Percentiles rank a stretch among this genome's conserved stretches.
Conservation (phyloP, 2,113 vertebrate genomes). For the Corapipo altera region DNA sequence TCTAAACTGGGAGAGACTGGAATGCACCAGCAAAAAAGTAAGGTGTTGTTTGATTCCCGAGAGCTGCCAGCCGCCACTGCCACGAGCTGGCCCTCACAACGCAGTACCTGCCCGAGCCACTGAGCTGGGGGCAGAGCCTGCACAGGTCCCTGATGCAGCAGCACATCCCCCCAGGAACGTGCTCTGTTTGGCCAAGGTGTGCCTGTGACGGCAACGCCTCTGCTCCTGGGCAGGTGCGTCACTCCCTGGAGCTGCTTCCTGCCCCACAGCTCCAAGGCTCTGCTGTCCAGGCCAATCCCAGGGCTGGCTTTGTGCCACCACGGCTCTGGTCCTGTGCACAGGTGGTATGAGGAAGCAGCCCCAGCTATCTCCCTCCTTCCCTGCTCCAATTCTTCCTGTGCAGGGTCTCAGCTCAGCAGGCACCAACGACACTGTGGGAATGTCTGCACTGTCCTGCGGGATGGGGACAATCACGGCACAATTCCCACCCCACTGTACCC, state of each 20-base stretch:
- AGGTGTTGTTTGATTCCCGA: neutral
- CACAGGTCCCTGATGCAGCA: neutral
- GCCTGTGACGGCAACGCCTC: neutral
- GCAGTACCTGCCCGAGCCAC: neutral
- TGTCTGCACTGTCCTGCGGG: rapidly evolving
- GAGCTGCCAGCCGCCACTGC: neutral
- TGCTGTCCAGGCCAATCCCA: neutral
- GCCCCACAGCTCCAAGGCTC: neutral
- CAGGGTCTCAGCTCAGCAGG: neutral
- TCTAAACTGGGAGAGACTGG: neutral
- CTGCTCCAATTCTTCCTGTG: rapidly evolving
- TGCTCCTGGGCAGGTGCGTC: neutral
- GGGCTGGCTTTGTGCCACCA: rapidly evolving
- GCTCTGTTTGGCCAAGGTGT: conserved; percentile 58
- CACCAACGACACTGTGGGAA: rapidly evolving
- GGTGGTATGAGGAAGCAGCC: neutral
- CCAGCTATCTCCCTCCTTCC: neutral
- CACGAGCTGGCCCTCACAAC: rapidly evolving
- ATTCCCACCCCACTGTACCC: rapidly evolving
- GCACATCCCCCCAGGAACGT: rapidly evolving
- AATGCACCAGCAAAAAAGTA: neutral
- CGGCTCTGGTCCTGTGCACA: rapidly evolving
- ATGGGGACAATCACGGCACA: rapidly evolving
- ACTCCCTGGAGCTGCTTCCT: neutral
- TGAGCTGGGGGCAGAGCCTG: neutral